phyloP scores from a whole-genome alignment of 2,888 invertebrate species.

The Mycalesis mineus region DNA sequence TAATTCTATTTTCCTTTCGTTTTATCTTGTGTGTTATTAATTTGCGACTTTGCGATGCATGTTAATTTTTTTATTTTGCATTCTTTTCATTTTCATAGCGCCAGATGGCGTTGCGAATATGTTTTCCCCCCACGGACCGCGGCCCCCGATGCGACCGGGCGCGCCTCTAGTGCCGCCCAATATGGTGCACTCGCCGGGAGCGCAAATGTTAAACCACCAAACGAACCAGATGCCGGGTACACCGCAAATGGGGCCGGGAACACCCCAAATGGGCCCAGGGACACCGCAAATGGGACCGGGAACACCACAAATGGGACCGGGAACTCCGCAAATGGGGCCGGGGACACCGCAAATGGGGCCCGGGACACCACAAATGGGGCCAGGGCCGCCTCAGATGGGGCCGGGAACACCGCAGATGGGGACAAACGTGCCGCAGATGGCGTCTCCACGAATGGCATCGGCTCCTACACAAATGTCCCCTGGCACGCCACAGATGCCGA shows the following conservation, averaged over 20 bases:
- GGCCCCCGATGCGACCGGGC: constrained; percentile 56
- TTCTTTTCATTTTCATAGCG: constrained; percentile 57
- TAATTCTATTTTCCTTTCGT: constrained; percentile 23
- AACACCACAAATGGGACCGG: constrained; percentile 51
- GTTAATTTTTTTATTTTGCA: constrained; percentile 56
- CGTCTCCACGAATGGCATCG: constrained; percentile 65
- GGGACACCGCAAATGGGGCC: constrained; percentile 19
- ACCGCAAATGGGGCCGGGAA: constrained; percentile 39
- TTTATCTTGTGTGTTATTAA: constrained; percentile 39
- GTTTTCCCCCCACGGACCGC: constrained; percentile 65
- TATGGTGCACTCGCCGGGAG: constrained; percentile 46
- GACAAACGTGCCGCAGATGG: constrained; percentile 59
- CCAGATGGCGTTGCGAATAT: constrained; percentile 71
- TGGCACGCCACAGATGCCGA: constrained; percentile 66
- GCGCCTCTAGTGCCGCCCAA: constrained; percentile 46
- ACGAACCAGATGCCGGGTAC: constrained; percentile 8
- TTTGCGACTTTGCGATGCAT: constrained; percentile 43
- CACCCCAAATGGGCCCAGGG: constrained; percentile 38
- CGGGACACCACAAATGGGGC: constrained; percentile 7
- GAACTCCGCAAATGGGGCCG: constrained; percentile 51
- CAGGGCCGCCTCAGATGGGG: constrained; percentile 18
- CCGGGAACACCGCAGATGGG: constrained; percentile 43
- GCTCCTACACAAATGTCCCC: constrained; percentile 70
- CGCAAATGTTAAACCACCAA: constrained; percentile 37
- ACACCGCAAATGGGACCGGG: constrained; percentile 48